Evolutionary conservation across 2,113 vertebrate genomes (phyloP), one percentile per base, ranked within the genome.

Genomic region (Erythrolamprus reginae): DNA sequence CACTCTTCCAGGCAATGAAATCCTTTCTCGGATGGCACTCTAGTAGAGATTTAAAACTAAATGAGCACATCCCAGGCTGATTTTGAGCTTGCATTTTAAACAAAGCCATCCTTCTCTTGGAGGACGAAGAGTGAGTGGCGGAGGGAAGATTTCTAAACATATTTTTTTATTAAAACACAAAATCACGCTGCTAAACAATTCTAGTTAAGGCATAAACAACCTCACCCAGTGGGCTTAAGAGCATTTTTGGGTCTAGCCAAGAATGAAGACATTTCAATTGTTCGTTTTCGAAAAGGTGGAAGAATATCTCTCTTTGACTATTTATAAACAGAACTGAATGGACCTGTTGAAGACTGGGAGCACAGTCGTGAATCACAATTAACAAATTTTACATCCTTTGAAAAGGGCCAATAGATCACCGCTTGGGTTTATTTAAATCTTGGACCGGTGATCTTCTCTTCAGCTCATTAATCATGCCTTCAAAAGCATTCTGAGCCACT

Each of bases 81-180:
- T 88, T 91, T 91, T 92, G 55, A 90, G 52, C 90, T 93, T 91
- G 85, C 52, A 58, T 94, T 92, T 94, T 86, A 91, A 92, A 93
- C 45, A 87, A 92, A 91, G 56, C 19, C 2, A 3, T 17, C 12
- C 6, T 17, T 88, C 65, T 90, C 77, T 26, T 6, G 26, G 84
- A n/a, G 13, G 70, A n/a, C 3, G 5, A 21, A 77, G 17, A 77
- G 45, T 3, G 45, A 45, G 45, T 45, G 45, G 45, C 3, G 45
- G 70, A 42, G 13, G 86, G 51, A 84, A 53, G 42, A 84, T 38
- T 84, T 77, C 2, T 86, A 90, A 92, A 56, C 38, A 33, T 52
- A 52, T 47, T 48, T 77, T 47, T 61, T 86, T 48, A 87, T 86
- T 51, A 52, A n/a, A 56, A 91, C 83, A 61, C n/a, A 77, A 51